phyloP scores from a whole-genome alignment of 2,113 vertebrate species.

The Machaerirhynchus nigripectus region DNA sequence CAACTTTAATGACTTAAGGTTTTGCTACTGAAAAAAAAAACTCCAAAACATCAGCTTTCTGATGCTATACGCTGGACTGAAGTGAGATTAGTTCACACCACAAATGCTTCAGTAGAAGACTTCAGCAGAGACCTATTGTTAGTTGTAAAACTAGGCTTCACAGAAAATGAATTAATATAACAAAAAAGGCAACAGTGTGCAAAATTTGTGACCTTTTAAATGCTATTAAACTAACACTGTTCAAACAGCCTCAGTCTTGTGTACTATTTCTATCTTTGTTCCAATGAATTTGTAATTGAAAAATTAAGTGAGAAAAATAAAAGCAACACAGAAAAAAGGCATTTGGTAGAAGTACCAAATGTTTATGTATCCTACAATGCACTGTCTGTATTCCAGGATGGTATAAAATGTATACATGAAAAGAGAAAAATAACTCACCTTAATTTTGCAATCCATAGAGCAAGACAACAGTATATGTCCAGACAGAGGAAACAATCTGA shows the following conservation, averaged over 20 bases:
- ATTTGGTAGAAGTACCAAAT: not conserved
- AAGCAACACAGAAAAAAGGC: not conserved
- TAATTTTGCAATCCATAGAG: constrained; percentile 99
- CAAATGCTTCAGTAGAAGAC: not conserved
- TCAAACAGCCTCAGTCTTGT: not conserved
- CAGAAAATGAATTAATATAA: not conserved
- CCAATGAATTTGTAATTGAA: not conserved
- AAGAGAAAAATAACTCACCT: constrained; percentile 76
- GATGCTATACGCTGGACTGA: not conserved
- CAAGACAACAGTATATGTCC: constrained; percentile 91
- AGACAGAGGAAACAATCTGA: constrained; percentile 91
- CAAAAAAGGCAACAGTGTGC: not conserved
- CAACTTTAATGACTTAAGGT: not conserved
- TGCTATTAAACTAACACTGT: not conserved
- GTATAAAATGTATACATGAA: not conserved
- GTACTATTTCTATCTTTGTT: not conserved
- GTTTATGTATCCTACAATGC: not conserved
- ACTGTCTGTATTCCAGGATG: not conserved
- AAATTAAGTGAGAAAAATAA: not conserved
- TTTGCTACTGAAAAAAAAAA: not conserved
- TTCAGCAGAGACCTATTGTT: not conserved
- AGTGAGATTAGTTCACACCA: not conserved
- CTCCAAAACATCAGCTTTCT: not conserved
- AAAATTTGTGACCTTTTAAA: not conserved
- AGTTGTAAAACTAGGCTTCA: not conserved